Evolutionary conservation across 2,797 vertebrate species (phyloP).

Genomic region (Microctenopoma stevenorrisi): DNA sequence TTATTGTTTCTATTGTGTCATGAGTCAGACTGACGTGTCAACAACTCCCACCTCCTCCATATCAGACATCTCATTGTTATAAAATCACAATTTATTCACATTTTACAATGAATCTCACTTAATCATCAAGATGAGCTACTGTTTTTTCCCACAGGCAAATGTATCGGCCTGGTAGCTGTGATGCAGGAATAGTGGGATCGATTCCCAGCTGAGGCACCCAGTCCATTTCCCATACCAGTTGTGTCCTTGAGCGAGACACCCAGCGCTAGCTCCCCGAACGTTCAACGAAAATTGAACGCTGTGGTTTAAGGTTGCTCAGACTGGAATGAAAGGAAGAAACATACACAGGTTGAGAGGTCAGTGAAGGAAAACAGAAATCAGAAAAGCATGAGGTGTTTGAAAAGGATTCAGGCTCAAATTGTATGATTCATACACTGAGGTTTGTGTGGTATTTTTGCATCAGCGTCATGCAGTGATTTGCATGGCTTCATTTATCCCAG

Average conservation of each 20-base stretch:
- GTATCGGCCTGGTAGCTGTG: too few relatives aligned
- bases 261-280: too few relatives aligned
- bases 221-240: too few relatives aligned
- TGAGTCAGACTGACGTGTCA: conserved; percentile 29
- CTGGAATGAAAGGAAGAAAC: conserved; percentile 6
- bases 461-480: conserved; percentile 37
- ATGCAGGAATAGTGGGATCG: too few relatives aligned
- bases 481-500: conserved; percentile 39
- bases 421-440: conserved; percentile 40
- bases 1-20: conserved; percentile 25
- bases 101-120: conserved; percentile 16
- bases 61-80: conserved; percentile 24
- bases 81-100: conserved; percentile 16
- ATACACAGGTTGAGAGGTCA: conserved; percentile 14
- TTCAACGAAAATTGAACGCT: too few relatives aligned
- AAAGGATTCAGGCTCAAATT: conserved; percentile 20
- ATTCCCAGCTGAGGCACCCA: too few relatives aligned
- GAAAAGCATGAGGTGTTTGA: conserved; percentile 42
- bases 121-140: conserved; percentile 11
- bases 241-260: too few relatives aligned
- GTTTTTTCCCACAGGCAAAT: conserved; percentile 9
- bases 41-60: conserved; percentile 12
- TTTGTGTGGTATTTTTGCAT: conserved; percentile 49
- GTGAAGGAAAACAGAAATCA: conserved; percentile 18
- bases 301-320: too few relatives aligned